Evolutionary conservation across 2,888 invertebrate genomes (phyloP).

Genomic region (Pogonocherus hispidulus): DNA sequence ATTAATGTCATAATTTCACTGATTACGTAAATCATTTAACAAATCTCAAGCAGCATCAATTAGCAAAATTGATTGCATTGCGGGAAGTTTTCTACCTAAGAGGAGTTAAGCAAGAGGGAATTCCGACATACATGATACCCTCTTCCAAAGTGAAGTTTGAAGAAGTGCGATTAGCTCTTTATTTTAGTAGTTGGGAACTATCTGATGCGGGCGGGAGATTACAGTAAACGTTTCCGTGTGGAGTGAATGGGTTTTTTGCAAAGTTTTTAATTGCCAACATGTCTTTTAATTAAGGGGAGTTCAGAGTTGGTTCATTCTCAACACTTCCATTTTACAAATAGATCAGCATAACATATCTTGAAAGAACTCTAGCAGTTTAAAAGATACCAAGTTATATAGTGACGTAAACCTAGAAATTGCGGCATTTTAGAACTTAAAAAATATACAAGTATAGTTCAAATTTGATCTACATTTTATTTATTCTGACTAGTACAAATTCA

Average conservation of each 20-base stretch:
- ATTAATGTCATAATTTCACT: too few relatives aligned
- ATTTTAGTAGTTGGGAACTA: slow-evolving; percentile 21
- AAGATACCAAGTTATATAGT: too few relatives aligned
- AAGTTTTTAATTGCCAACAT: slow-evolving; percentile 29
- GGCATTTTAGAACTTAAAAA: too few relatives aligned
- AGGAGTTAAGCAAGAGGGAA: slow-evolving; percentile 27
- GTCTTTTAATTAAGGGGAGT: background rate
- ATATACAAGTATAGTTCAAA: too few relatives aligned
- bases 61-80: slow-evolving; percentile 42
- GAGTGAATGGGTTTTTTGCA: slow-evolving; percentile 9
- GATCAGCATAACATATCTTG: too few relatives aligned
- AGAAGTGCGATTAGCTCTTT: slow-evolving; percentile 33
- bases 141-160: slow-evolving; percentile 24
- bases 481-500: too few relatives aligned
- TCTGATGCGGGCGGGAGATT: slow-evolving; percentile 26
- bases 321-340: too few relatives aligned
- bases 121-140: slow-evolving; percentile 29
- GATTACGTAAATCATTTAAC: background rate
- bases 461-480: too few relatives aligned
- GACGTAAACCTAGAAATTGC: too few relatives aligned
- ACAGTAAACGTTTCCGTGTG: slow-evolving; percentile 11
- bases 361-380: too few relatives aligned
- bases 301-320: too few relatives aligned
- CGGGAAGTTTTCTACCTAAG: slow-evolving; percentile 37
- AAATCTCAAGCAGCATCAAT: background rate